Evolutionary conservation across 2,888 invertebrate genomes (phyloP), one percentile per base, ranked within the genome.

Genomic region (Callyntrura guangdongensis): DNA sequence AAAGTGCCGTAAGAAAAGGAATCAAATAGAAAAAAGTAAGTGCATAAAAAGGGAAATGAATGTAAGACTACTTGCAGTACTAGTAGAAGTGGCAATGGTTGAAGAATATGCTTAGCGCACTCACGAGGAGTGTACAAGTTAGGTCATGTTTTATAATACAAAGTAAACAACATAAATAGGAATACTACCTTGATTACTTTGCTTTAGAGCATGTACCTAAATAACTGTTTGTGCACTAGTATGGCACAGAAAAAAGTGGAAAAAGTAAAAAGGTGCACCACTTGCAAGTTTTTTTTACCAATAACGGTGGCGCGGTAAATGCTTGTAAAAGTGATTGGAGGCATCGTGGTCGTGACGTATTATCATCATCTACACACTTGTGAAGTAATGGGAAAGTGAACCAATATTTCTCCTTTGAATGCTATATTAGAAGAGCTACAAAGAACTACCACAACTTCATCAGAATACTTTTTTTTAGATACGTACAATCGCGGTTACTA

Each of bases 301-400:
- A 36, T 2, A 36, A 36, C 49, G 69, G 69, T 45, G 45, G 69
- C 8, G 14, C 27, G 22, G n/a, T n/a, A n/a, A 36, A 47, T 47
- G 47, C 47, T 47, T 9, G 84, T 45, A 77, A 89, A 89, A 89
- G 77, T 84, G 89, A 84, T 84, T 89, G 89, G 64, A 84, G 89
- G 89, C 84, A 84, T 77, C 61, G 89, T 77, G 67, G 89, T 84
- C 77, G 59, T 83, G 89, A 84, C 89, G 89, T 84, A 89, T 89
- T 89, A 89, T 89, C 89, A 84, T 89, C 84, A 89, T 89, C 84
- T 83, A 84, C 84, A 82, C 88, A 83, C 89, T 89, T 84, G 84
- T n/a, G 49, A 72, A 89, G 89, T 84, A 89, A 84, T 84, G 74
- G 53, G 69, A 89, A 89, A 84, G 77, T 36, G 84, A 89, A 89